Base-by-base conservation (phyloP, 35 echinoderm and acorn worm genomes). In the Eucidaris tribuloides region DNA sequence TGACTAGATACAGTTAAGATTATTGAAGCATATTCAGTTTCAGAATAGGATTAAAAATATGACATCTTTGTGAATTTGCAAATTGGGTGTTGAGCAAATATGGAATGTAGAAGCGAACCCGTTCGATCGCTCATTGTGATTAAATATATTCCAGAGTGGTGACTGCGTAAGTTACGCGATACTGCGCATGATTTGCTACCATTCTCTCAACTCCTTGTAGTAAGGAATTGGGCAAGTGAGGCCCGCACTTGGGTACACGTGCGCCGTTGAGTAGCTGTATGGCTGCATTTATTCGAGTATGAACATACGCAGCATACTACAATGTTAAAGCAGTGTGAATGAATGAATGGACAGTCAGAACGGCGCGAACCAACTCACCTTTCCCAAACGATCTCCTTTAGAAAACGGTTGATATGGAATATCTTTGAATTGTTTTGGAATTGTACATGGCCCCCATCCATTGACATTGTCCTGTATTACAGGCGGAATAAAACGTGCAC, bases 331-430 rank as follows among this genome's bases (percentile, higher is more conserved):
- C 60, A 31, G 22, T 24, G 28, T 14, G 13, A 64, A 27, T 32
- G 17, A 64, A 64, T 34, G 37, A 32, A 64, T 64, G 61, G 61
- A 31, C 7, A 64, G 1, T 27, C 5, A 29, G 61, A 7, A 34
- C 28, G 7, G 37, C 17, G 19, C 7, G 24, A 46, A 1, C 9
- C 33, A 29, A 65, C 90, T 68, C 79, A 97, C 94, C 87, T 97
- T 97, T 89, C 94, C 94, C 23, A 97, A 83, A 17, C 94, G 86
- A 79, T 97, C 94, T n/a, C 94, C 94, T 87, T 97, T 97, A 15
- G 94, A 92, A 87, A 97, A 97, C 20, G 94, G 94, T 61, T 97
- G 94, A 83, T 97, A 97, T 43, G 94, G 94, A 78, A 93, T 97
- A 87, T 97, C 94, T 93, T 97, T 97, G 27, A 97, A 97, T 48